Percentiles rank a stretch among this genome's conserved stretches.
These are phyloP conservation scores for Sialis fuliginosa DNA, from an alignment of 2,888 invertebrate genomes.

Conservation along the genomic window DNA sequence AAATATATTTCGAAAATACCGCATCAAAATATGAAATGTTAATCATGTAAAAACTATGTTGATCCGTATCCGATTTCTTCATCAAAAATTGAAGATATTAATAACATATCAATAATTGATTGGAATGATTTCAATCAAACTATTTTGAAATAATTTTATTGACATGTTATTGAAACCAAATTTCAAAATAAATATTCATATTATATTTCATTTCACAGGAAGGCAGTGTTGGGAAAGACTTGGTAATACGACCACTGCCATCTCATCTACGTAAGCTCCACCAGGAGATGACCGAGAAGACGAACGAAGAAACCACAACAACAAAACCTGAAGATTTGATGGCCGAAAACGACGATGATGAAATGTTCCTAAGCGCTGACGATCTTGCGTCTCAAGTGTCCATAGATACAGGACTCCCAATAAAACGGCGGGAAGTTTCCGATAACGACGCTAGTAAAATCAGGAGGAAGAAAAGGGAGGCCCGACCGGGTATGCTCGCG, in stretches of 20 bases:
- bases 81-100: too few relatives aligned
- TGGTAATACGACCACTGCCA: conserved; percentile 77
- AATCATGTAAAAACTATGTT: too few relatives aligned
- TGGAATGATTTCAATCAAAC: too few relatives aligned
- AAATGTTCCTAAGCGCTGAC: conserved; percentile 51
- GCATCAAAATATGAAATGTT: too few relatives aligned
- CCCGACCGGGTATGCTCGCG: conserved; percentile 14
- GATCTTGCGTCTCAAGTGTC: conserved; percentile 44
- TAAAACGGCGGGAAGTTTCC: conserved; percentile 17
- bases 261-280: conserved; percentile 34
- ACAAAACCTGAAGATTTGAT: conserved; percentile 11
- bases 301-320: not conserved
- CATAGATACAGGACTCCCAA: conserved; percentile 42
- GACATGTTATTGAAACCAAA: not conserved
- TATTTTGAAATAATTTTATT: not conserved
- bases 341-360: conserved; percentile 31
- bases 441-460: not conserved
- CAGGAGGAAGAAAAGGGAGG: conserved; percentile 13
- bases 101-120: too few relatives aligned
- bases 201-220: conserved; percentile 40
- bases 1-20: too few relatives aligned
- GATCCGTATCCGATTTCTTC: too few relatives aligned
- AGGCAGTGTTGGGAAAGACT: conserved; percentile 77
- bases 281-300: not conserved
- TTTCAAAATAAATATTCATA: not conserved